Evolutionary conservation across 2,888 invertebrate species (phyloP).

Genomic region (Drosophila rellima): DNA sequence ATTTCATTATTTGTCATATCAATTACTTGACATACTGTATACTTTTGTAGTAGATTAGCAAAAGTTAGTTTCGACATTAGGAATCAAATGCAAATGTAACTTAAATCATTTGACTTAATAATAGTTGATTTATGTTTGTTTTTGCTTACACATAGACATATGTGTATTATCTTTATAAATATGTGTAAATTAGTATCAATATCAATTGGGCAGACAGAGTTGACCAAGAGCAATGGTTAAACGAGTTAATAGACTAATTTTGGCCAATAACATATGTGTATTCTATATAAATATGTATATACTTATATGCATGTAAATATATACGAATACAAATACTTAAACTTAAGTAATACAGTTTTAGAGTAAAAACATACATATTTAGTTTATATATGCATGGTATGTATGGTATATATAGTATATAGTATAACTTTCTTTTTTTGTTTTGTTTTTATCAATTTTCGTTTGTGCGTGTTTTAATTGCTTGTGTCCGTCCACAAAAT

Average conservation of each 20-base stretch:
- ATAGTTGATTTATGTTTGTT: slow-evolving; percentile 32
- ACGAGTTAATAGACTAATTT: slow-evolving; percentile 56
- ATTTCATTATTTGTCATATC: background rate
- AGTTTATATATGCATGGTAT: slow-evolving; percentile 37
- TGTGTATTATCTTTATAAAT: slow-evolving; percentile 8
- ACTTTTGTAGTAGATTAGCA: slow-evolving; percentile 57
- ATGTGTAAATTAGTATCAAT: slow-evolving; percentile 37
- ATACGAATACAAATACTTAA: slow-evolving; percentile 48
- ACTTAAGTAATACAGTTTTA: slow-evolving; percentile 54
- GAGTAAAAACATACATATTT: slow-evolving; percentile 67
- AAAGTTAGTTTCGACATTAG: slow-evolving; percentile 59
- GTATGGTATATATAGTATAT: slow-evolving; percentile 31
- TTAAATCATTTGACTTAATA: slow-evolving; percentile 48
- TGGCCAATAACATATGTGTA: slow-evolving; percentile 68
- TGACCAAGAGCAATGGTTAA: slow-evolving; percentile 51
- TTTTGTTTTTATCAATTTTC: slow-evolving; percentile 24
- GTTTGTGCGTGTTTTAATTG: slow-evolving; percentile 55
- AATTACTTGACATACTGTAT: slow-evolving; percentile 10
- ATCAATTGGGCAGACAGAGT: slow-evolving; percentile 48
- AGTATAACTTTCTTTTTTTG: slow-evolving; percentile 29
- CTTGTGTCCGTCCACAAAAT: slow-evolving; percentile 33
- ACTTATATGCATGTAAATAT: slow-evolving; percentile 20
- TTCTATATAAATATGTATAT: slow-evolving; percentile 33
- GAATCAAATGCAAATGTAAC: slow-evolving; percentile 71
- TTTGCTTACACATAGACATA: slow-evolving; percentile 20